These are phyloP conservation scores for Ondatra zibethicus DNA, from an alignment of 2,113 vertebrate species.

Conservation along the genomic window DNA sequence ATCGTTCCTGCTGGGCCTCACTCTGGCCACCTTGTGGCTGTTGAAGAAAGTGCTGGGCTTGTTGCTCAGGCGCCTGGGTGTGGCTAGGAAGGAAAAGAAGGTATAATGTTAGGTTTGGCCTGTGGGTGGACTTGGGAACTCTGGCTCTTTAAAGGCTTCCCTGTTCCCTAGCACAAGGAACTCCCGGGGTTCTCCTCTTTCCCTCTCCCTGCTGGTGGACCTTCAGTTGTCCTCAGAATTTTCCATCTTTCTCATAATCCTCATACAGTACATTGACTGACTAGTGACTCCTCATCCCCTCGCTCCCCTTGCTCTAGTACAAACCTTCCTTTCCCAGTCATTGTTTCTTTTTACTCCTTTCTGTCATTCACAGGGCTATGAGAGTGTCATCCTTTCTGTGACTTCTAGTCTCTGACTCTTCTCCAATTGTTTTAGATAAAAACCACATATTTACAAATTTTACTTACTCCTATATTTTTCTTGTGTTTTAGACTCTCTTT, in stretches of 20 bases:
- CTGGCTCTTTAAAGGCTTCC: not conserved
- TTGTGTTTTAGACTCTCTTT: not conserved
- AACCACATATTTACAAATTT: not conserved
- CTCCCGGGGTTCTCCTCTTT: not conserved
- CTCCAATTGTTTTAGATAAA: not conserved
- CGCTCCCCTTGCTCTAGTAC: not conserved
- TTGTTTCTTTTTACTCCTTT: not conserved
- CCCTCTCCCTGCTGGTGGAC: not conserved
- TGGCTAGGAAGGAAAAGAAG: not conserved
- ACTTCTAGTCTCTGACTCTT: not conserved
- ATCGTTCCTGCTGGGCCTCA: conserved; percentile 74
- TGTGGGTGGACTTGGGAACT: not conserved
- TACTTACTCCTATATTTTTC: not conserved
- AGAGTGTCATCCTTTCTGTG: not conserved
- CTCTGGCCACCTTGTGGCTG: no score
- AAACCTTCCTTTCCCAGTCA: not conserved
- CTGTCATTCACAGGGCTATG: no score
- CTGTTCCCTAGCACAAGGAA: not conserved
- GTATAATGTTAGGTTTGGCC: not conserved
- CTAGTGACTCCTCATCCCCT: not conserved
- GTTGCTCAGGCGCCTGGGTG: no score
- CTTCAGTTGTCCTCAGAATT: not conserved
- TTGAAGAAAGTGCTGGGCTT: no score
- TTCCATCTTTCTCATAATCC: not conserved
- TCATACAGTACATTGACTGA: no score